Percentiles rank a stretch among this genome's conserved stretches.
These are phyloP conservation scores for Petrophora chlorosata DNA, from an alignment of 2,888 invertebrate species.

Conservation along the genomic window DNA sequence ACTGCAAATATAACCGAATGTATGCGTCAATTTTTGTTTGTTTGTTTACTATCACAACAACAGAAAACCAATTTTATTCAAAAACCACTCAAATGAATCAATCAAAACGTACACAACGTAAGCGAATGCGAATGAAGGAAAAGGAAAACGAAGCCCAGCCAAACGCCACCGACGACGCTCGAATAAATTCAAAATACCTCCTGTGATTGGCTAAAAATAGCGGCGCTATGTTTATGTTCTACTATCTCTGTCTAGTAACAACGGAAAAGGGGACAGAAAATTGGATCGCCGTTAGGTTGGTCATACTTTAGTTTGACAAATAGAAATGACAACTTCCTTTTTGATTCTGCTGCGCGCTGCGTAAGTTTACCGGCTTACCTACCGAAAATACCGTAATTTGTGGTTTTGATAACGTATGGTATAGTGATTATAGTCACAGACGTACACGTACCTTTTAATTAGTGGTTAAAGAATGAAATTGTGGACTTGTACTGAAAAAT, in stretches of 20 bases:
- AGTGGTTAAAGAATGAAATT: too few species aligned
- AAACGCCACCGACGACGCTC: constrained; percentile 73
- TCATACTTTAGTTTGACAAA: neutral
- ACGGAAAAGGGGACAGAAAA: constrained; percentile 26
- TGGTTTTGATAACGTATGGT: too few species aligned
- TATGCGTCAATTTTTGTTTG: constrained; percentile 11
- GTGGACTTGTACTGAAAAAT: too few species aligned
- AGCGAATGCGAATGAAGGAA: constrained; percentile 49
- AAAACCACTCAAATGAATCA: constrained; percentile 42
- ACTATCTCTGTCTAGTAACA: constrained; percentile 24
- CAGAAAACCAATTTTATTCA: constrained; percentile 14
- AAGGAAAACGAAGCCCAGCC: constrained; percentile 54
- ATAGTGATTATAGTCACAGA: too few species aligned
- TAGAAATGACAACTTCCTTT: constrained; percentile 3
- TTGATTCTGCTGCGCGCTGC: constrained; percentile 3
- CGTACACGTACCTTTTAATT: too few species aligned
- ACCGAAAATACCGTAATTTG: neutral
- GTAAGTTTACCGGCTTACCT: too few species aligned
- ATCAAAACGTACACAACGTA: constrained; percentile 51
- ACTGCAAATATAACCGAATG: neutral
- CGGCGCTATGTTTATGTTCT: constrained; percentile 39
- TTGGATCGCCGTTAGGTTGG: constrained; percentile 30
- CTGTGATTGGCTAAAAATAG: constrained; percentile 69
- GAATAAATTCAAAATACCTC: constrained; percentile 66
- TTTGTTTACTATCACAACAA: constrained; percentile 29